Base-by-base conservation (phyloP, 2,113 vertebrate genomes). In the Thamnaconus septentrionalis region DNA sequence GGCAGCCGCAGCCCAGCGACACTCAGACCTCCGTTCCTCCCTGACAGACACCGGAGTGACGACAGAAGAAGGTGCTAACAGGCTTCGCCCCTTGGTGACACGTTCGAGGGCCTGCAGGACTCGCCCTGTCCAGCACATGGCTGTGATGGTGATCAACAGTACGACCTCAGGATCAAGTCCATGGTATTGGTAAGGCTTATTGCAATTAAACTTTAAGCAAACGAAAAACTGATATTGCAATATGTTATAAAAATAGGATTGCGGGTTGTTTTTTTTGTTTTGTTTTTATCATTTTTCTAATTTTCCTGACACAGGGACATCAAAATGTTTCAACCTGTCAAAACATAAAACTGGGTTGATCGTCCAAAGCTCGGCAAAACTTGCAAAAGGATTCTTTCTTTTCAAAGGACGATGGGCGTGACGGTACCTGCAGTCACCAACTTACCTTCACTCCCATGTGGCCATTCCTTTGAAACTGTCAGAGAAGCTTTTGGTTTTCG, bases 41-140 rank as follows among this genome's bases (percentile, higher is more conserved):
- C 60, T 83, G 69, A 76, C 71, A 45, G 45, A 72, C 71, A 69
- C 61, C 57, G 64, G 81, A 66, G 61, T 67, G 78, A 81, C 78
- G 76, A 75, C 73, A 69, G 68, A 70, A 85, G 68, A 70, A 85
- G 81, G 85, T 82, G 83, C 77, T 82, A 88, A 85, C 67, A 53
- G 64, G 59, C 51, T 71, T 67, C 65, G 61, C 72, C 69, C 71
- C 71, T 79, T 12, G n/a, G 78, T 81, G 77, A 78, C 79, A 82
- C 71, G 75, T 76, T 64, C 53, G 69, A 76, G 69, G 72, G 69
- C 54, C 31, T 73, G 69, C 11, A 72, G 67, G 70, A 50, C 75
- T 83, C 44, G 10, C 84, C 79, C 86, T 85, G 80, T 71, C 78
- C 67, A 39, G 46, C 42, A 9, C 49, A 69, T 81, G 18, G 18